Base-by-base conservation (phyloP, 2,113 vertebrate genomes). In the Azemiops feae region DNA sequence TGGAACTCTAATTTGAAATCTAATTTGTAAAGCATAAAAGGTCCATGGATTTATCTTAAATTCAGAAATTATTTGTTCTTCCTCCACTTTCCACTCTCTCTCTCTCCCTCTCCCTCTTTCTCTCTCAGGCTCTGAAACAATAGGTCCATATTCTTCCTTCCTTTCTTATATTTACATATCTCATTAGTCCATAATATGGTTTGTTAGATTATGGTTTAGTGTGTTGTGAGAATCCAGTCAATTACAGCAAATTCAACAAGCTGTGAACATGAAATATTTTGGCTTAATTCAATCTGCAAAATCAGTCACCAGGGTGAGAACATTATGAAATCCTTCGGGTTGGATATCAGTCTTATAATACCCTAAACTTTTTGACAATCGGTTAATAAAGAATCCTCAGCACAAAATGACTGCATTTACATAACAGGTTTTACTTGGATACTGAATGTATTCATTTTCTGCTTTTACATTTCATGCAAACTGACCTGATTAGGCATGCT, bases 1-100 rank as follows among this genome's bases (percentile, higher is more conserved):
- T 95, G 88, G 92, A 94, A 93, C 89, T 52, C 55, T 87, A 87
- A 53, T 0, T 58, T 93, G 93, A 92, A 94, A 91, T 88, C 86
- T 91, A 43, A 93, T 0, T 0, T 85, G 69, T 27, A 0, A 87
- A 91, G 64, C 89, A 87, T 88, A 53, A 55, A 91, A 90, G 50
- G 14, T 47, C 55, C 3, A 7, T 87, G 25, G 8, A 45, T 89
- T 85, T 18, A 16, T n/a, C 9, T 8, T 18, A 45, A 54, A 25
- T 69, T 50, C n/a, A 69, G 57, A 53, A 69, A 88, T 2, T 53
- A 27, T 55, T 74, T 74, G 11, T 18, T 85, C 20, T 57, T 43
- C 23, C 34, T 55, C 53, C 16, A 89, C 39, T 81, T 89, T 27
- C n/a, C 39, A 3, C 10, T 55, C 22, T 5, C 43, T 9, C 47